phyloP scores from a whole-genome alignment of 2,797 vertebrate species.

The Hybognathus amarus region DNA sequence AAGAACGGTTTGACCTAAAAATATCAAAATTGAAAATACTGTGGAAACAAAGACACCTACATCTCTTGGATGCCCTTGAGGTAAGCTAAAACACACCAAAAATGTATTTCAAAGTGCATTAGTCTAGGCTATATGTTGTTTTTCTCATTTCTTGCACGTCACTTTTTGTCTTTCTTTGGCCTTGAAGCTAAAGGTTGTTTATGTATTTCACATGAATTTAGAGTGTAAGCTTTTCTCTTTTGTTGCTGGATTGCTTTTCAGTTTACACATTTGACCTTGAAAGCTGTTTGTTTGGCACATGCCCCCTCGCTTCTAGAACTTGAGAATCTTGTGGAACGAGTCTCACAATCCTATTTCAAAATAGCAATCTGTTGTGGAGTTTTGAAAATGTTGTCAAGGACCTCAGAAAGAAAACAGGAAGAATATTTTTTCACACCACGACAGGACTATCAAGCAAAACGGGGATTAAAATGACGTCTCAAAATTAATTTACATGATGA shows the following conservation, averaged over 20 bases:
- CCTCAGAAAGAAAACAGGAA: background rate
- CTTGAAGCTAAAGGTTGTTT: background rate
- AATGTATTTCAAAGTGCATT: too few species aligned
- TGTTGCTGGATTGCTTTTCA: background rate
- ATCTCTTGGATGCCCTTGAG: too few species aligned
- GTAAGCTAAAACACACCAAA: too few species aligned
- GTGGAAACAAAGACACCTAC: too few species aligned
- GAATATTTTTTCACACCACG: background rate
- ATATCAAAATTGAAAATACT: too few species aligned
- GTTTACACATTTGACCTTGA: background rate
- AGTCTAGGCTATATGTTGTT: background rate
- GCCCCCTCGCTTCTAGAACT: background rate
- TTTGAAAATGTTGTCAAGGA: background rate
- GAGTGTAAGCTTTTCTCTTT: background rate
- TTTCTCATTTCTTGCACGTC: background rate
- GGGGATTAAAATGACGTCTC: background rate
- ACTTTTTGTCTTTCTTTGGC: background rate
- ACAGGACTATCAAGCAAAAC: background rate
- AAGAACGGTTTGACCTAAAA: too few species aligned
- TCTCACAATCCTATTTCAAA: background rate
- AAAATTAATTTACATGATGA: background rate
- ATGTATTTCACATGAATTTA: background rate
- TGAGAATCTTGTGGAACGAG: background rate
- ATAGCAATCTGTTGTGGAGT: background rate
- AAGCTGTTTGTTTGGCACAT: background rate